Conservation (phyloP, 2,888 invertebrate genomes). For the Trachelus troglodyta region DNA sequence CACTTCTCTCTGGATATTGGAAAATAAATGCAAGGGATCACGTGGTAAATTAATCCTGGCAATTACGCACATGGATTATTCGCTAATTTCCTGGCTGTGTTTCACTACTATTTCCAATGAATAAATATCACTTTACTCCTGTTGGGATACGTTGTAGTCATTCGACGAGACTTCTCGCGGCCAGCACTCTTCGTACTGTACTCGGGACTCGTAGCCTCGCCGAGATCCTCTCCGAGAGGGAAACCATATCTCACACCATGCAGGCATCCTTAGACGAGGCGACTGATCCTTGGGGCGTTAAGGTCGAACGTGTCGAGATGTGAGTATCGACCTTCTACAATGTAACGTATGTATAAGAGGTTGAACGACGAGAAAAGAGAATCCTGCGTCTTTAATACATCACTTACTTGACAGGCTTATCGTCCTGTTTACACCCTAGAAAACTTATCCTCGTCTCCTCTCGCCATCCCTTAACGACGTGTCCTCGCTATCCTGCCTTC, state of each 20-base stretch:
- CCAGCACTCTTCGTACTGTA: slow-evolving; percentile 89
- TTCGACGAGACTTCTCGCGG: slow-evolving; percentile 84
- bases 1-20: neutral
- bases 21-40: neutral
- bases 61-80: neutral
- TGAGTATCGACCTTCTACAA: slow-evolving; percentile 66
- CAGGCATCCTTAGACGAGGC: slow-evolving; percentile 86
- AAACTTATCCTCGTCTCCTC: neutral
- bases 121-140: neutral
- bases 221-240: slow-evolving; percentile 91
- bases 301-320: slow-evolving; percentile 96
- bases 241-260: slow-evolving; percentile 92
- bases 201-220: slow-evolving; percentile 92
- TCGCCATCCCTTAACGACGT: neutral
- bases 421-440: neutral
- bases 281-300: slow-evolving; percentile 93
- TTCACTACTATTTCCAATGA: neutral
- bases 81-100: neutral
- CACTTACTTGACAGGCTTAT: neutral
- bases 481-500: neutral
- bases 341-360: neutral
- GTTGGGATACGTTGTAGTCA: slow-evolving; percentile 69
- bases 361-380: neutral
- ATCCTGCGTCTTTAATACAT: neutral
- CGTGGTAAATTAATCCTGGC: neutral